phyloP scores from a whole-genome alignment of 2,113 vertebrate genomes.

The Neolamprologus brichardi region DNA sequence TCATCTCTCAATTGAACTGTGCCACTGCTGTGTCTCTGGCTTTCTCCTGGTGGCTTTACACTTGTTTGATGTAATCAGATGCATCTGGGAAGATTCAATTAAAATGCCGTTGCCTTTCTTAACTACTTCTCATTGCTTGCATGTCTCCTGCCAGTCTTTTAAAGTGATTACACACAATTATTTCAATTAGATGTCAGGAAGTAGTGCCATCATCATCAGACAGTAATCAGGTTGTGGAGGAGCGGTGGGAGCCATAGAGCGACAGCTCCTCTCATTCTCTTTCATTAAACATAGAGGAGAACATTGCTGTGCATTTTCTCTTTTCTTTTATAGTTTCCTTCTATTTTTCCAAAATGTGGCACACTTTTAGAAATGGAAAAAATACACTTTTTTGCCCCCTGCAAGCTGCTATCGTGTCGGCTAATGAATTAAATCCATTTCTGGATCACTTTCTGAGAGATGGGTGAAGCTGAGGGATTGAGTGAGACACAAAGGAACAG shows the following conservation, averaged over 20 bases:
- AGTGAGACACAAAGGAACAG: constrained; percentile 21
- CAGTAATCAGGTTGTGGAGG: constrained; percentile 55
- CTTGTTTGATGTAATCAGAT: constrained; percentile 51
- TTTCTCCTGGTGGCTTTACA: constrained; percentile 34
- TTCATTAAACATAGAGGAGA: constrained; percentile 46
- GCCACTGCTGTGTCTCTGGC: background rate
- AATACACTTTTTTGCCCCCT: background rate
- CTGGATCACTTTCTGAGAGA: constrained; percentile 32
- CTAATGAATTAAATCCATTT: constrained; percentile 50
- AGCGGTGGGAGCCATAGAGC: constrained; percentile 45
- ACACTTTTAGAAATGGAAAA: background rate
- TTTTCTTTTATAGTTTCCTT: background rate
- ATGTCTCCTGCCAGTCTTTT: constrained; percentile 65
- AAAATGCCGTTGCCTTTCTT: constrained; percentile 56
- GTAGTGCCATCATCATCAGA: constrained; percentile 55
- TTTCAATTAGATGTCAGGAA: constrained; percentile 66
- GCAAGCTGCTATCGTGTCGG: constrained; percentile 27
- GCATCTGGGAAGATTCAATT: constrained; percentile 57
- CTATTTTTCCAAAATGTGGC: constrained; percentile 12
- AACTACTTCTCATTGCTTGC: constrained; percentile 45
- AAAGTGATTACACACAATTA: constrained; percentile 67
- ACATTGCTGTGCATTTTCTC: background rate
- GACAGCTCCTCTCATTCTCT: constrained; percentile 33
- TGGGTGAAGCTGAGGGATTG: constrained; percentile 7
- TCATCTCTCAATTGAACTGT: constrained; percentile 46